A percentile compares a stretch with the other conserved stretches of the same genome.
phyloP scores from a whole-genome alignment of 2,888 invertebrate genomes.

The Hirtodrosophila alboralis region DNA sequence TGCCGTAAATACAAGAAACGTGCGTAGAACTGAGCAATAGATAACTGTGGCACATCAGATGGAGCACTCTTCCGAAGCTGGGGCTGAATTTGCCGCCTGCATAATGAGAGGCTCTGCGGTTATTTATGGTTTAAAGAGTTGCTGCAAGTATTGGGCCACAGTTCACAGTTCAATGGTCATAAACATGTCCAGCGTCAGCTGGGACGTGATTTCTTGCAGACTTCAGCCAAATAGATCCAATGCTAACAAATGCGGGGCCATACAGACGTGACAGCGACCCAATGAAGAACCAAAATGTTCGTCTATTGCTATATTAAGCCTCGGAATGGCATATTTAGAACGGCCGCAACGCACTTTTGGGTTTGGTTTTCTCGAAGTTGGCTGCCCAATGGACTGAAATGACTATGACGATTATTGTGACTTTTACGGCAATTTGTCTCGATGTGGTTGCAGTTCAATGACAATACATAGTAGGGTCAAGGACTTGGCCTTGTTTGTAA shows the following conservation, averaged over 20 bases:
- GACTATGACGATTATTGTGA: constrained; percentile 57
- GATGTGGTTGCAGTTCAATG: constrained; percentile 52
- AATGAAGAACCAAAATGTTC: constrained; percentile 35
- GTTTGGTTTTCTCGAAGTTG: constrained; percentile 30
- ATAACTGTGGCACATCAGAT: constrained; percentile 46
- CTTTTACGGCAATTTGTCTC: constrained; percentile 73
- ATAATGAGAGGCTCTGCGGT: constrained; percentile 46
- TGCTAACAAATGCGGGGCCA: constrained; percentile 22
- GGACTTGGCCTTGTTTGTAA: constrained; percentile 41
- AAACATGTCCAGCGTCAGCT: constrained; percentile 36
- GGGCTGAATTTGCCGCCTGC: constrained; percentile 26
- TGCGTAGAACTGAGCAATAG: constrained; percentile 53
- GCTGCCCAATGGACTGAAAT: constrained; percentile 63
- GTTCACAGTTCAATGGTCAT: constrained; percentile 49
- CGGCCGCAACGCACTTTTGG: constrained; percentile 36
- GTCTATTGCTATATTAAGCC: constrained; percentile 63
- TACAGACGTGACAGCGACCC: constrained; percentile 54
- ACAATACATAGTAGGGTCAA: constrained; percentile 53
- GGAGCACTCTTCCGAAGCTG: constrained; percentile 11
- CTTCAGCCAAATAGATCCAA: constrained; percentile 38
- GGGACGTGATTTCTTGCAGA: constrained; percentile 58
- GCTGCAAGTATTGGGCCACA: constrained; percentile 3
- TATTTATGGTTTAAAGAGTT: constrained; percentile 63
- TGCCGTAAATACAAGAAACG: constrained; percentile 44
- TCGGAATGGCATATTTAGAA: constrained; percentile 43